Evolutionary conservation across 1,140 invertebrate genomes (phyloP), one percentile per base, ranked within the genome.

Genomic region (Drosophila melanogaster): DNA sequence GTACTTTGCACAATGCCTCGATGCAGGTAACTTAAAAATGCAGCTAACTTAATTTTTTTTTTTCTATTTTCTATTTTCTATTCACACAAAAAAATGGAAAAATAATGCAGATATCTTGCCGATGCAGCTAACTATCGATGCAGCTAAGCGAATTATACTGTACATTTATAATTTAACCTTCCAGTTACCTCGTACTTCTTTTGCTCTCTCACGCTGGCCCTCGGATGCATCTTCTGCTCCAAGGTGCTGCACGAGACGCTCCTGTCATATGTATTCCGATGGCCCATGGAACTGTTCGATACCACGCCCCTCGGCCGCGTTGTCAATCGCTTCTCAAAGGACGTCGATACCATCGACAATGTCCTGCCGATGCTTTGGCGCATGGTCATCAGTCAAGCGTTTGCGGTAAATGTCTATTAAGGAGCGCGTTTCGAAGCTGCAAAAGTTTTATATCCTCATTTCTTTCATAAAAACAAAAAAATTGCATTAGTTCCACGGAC

Each of bases 281-380:
- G 94, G 90, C 94, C 96, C 35, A 95, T 96, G 93, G 93, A 93
- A 62, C 96, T 97, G 93, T 97, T 97, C 93, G 96, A 97, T 93
- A 94, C 93, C 51, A 96, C 95, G 73, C 96, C 96, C n/a, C 90
- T 94, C 71, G 96, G 96, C 78, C 93, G 96, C 84, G 94, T 97
- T 72, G 92, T 97, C 62, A 96, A 95, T 92, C 94, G 96, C 66
- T 96, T 96, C 92, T 93, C 94, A 67, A 96, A 96, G 94, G 96
- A 96, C 92, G 92, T 95, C 66, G 95, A 95, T 90, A 93, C 94
- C 40, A 80, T 96, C 86, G 96, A 96, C 93, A 94, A 94, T 90
- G 50, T 77, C 33, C 61, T 93, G 38, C 92, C 92, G 26, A 74
- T 92, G 73, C 86, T 90, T 50, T 79, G 93, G 64, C 90, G 93